Evolutionary conservation across 2,888 invertebrate genomes (phyloP).

Genomic region (Miltochrista miniata): DNA sequence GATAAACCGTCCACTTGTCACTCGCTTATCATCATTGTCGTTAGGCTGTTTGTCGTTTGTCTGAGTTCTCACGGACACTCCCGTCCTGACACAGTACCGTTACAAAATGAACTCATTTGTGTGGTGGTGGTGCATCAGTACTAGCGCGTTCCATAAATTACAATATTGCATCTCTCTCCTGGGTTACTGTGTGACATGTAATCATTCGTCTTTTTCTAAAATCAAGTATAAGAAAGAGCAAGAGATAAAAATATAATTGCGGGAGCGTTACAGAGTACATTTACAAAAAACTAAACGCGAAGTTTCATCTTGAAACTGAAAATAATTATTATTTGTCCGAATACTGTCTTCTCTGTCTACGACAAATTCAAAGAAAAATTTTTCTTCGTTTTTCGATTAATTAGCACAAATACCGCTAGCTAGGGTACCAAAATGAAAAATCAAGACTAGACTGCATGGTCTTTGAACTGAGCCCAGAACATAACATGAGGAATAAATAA

Average conservation of each 20-base stretch:
- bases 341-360: no score
- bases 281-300: background rate
- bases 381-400: no score
- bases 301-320: background rate
- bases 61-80: constrained; percentile 74
- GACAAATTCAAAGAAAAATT: no score
- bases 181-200: background rate
- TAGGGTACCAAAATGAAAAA: no score
- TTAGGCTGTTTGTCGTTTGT: constrained; percentile 49
- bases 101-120: constrained; percentile 70
- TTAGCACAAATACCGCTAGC: no score
- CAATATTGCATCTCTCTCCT: constrained; percentile 15
- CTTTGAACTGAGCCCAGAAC: no score
- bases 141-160: constrained; percentile 25
- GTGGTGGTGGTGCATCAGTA: constrained; percentile 34
- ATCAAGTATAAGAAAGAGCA: constrained; percentile 13
- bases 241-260: constrained; percentile 1
- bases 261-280: background rate
- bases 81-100: constrained; percentile 78
- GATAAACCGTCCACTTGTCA: constrained; percentile 66
- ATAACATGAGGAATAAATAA: no score
- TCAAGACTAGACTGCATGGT: no score
- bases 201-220: constrained; percentile 11
- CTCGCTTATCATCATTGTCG: constrained; percentile 80
- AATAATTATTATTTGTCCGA: background rate